Base-by-base conservation (phyloP, 2,113 vertebrate genomes). In the Marmota monax region DNA sequence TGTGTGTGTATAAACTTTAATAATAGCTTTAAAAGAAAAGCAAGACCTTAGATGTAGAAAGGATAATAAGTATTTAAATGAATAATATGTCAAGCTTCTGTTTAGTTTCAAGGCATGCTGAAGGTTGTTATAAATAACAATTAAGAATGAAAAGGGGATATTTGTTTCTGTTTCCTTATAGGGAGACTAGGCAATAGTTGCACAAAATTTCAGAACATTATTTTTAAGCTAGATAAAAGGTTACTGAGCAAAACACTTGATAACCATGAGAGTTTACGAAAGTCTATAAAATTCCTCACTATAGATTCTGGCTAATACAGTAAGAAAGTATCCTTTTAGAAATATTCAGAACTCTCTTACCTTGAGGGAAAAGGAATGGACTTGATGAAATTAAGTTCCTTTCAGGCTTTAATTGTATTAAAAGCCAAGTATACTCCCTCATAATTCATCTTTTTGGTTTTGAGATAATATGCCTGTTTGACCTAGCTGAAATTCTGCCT, bases 371-470 rank as follows among this genome's bases (percentile, higher is more conserved):
- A 90, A 89, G 61, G 34, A 80, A 84, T 65, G 34, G 11, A n/a
- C 16, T 70, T 48, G 25, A 74, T 51, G 17, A 86, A 95, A 93
- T 87, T 84, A 90, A 85, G 58, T 80, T 76, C 96, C 23, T 93
- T 95, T 97, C 63, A 88, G 53, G 42, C 9, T 94, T 92, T 88
- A 90, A 96, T 95, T 97, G 39, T 88, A 84, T 80, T 80, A 79
- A 95, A 97, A 96, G 39, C 61, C 77, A 95, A 85, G 16, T 56
- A 14, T 39, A 85, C 73, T 61, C 84, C 85, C 69, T 84, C 42
- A 83, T 90, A 94, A 94, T 96, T 96, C 34, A 90, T 93, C 95
- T 56, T 96, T 95, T 94, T 88, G 91, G 65, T 84, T 96, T 97
- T 87, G 65, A 93, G 95, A 95, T 96, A 91, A 90, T 94, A 72